Conservation (phyloP, 1,140 invertebrate genomes). For the Drosophila watanabei region DNA sequence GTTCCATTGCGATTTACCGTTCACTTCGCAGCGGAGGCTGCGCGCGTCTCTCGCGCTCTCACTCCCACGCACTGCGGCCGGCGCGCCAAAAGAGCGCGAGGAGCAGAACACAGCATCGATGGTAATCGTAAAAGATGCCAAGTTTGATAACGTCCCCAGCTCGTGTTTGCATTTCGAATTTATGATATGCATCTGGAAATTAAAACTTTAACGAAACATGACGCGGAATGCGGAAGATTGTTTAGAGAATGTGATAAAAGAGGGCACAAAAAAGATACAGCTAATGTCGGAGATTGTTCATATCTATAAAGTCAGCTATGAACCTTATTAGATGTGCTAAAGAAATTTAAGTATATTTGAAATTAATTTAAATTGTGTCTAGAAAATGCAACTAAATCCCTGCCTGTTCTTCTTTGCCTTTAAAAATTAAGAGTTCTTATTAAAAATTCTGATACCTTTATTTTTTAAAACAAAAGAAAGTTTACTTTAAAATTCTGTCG, state of each 20-base stretch:
- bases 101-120: background rate
- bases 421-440: too few species aligned
- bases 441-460: background rate
- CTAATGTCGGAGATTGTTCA: background rate
- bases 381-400: background rate
- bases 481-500: too few species aligned
- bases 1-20: conserved; percentile 45
- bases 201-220: conserved; percentile 24
- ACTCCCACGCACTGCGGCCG: conserved; percentile 22
- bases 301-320: background rate
- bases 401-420: background rate
- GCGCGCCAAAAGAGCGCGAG: background rate
- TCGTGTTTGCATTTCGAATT: conserved; percentile 43
- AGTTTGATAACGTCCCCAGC: conserved; percentile 26
- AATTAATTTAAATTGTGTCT: background rate
- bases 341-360: background rate
- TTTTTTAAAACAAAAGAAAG: too few species aligned
- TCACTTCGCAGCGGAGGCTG: conserved; percentile 48
- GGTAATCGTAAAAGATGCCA: conserved; percentile 30
- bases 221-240: background rate
- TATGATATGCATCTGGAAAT: conserved; percentile 45
- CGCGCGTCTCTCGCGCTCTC: conserved; percentile 33
- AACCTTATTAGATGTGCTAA: background rate
- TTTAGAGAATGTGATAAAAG: background rate
- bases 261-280: background rate